Evolutionary conservation across 92 coral and sea anemone genomes (phyloP).

Genomic region (Parazoanthus darwini): DNA sequence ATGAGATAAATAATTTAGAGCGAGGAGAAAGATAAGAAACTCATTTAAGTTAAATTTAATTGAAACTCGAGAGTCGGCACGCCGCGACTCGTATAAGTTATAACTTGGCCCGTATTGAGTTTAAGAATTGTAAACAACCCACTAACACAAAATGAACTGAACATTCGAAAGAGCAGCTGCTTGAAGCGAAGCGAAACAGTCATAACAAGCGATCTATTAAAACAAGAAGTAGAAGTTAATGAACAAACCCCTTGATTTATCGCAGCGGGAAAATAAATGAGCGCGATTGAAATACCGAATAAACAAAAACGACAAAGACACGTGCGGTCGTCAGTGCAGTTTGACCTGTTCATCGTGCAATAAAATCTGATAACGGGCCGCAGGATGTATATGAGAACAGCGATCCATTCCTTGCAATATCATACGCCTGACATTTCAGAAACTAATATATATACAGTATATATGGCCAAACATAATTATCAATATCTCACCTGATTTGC

Average conservation of each 20-base stretch:
- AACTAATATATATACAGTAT: no score
- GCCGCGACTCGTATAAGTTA: not conserved
- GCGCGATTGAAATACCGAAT: not conserved
- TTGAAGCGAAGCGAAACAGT: not conserved
- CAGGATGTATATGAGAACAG: not conserved
- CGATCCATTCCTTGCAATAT: not conserved
- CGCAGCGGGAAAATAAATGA: slow-evolving; percentile 5
- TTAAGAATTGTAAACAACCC: not conserved
- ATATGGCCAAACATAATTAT: no score
- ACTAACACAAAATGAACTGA: not conserved
- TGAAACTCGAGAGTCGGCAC: not conserved
- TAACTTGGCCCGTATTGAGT: not conserved
- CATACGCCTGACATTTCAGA: not conserved
- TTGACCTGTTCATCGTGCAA: not conserved
- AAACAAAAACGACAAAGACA: not conserved
- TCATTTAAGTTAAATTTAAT: not conserved
- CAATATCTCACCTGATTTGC: slow-evolving; percentile 47
- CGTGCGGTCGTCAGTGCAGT: not conserved
- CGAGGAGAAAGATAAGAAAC: not conserved
- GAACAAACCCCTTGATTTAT: not conserved
- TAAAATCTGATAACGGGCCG: not conserved
- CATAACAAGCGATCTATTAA: not conserved
- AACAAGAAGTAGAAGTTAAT: not conserved
- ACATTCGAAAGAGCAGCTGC: not conserved
- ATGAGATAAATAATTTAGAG: not conserved